These are phyloP conservation scores for Cryptotis parvus DNA, from an alignment of 2,113 vertebrate species.

Conservation along the genomic window DNA sequence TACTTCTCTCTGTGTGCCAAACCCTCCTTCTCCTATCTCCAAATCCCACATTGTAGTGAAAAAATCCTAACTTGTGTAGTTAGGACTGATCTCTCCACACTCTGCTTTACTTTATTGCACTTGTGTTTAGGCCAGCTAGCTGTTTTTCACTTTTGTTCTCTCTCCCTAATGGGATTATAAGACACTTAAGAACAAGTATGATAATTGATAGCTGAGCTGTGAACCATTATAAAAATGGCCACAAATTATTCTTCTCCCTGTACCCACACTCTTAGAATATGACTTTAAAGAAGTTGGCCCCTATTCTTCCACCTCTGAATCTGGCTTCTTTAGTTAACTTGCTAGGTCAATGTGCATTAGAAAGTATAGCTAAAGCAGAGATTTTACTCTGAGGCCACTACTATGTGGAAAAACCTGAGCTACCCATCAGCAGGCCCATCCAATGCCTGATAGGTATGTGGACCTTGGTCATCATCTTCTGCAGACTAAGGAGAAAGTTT, in stretches of 20 bases:
- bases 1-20: neutral
- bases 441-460: neutral
- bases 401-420: neutral
- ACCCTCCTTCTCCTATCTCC: neutral
- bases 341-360: neutral
- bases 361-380: neutral
- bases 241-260: neutral
- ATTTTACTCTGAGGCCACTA: neutral
- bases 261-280: neutral
- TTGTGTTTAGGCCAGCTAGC: neutral
- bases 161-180: neutral
- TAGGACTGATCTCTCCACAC: neutral
- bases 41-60: neutral
- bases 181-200: no score
- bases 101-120: neutral
- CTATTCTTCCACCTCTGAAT: neutral
- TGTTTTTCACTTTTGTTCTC: neutral
- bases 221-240: neutral
- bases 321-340: neutral
- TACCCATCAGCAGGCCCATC: neutral
- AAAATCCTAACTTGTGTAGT: no score
- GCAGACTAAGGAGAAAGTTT: neutral
- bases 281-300: neutral
- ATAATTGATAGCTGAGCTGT: neutral
- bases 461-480: neutral